Evolutionary conservation across 2,113 vertebrate species (phyloP), one percentile per base, ranked within the genome.

Genomic region (Bettongia penicillata): DNA sequence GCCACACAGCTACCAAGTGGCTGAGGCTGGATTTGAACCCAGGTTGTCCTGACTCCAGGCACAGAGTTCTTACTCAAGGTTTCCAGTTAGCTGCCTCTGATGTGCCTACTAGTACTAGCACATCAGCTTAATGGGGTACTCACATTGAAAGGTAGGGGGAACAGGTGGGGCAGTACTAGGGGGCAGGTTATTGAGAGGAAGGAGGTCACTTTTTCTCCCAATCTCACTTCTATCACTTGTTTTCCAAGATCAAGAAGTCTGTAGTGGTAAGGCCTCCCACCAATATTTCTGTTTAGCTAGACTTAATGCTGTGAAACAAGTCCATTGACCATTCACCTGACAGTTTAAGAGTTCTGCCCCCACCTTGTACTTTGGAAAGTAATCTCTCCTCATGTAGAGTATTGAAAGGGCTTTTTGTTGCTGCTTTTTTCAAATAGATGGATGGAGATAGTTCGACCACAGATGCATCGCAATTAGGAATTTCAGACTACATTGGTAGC

Each of bases 381-480:
- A 61, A 10, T 91, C 19, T 37, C 25, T 84, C 84, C 93, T 91
- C 84, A 55, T 92, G 25, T 9, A 43, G 90, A 31, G 24, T 50
- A 91, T 47, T 97, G 68, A 96, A 96, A 95, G 95, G 1, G 14
- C 12, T 93, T 93, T 49, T 61, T 49, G 51, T 97, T 90, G 49
- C 25, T 90, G 49, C 26, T 90, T 49, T 90, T 97, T 51, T 92
- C 3, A 97, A 96, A 0, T 91, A 99, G 99, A 99, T 99, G 99
- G 99, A 99, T 95, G 99, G 99, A 95, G 99, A 99, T 98, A 99
- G 98, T 96, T 99, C 99, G 16, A 99, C 99, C 53, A 99, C 99
- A 23, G 99, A 99, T 96, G 99, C 99, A 97, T 99, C 99, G 96
- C 99, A 99, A 98, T 98, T 99, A 98, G 99, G 99, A 96, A 99